phyloP scores from a whole-genome alignment of 2,797 vertebrate genomes.

The Cryptoprocta ferox region DNA sequence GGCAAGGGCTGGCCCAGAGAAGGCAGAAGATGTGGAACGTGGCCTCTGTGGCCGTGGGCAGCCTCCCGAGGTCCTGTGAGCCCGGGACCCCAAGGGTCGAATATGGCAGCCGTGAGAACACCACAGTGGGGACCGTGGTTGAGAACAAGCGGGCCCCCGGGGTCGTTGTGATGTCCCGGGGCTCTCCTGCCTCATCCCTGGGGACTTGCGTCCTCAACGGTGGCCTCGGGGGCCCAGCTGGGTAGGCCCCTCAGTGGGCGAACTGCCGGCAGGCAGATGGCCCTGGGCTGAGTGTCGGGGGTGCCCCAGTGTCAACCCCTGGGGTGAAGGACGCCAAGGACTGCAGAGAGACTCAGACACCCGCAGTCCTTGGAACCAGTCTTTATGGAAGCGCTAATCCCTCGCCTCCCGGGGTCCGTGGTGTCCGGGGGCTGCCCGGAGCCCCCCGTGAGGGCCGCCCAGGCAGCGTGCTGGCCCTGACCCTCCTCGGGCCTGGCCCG shows the following conservation, averaged over 20 bases:
- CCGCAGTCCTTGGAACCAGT: not conserved
- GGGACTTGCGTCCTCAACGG: no score
- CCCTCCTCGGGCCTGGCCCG: not conserved
- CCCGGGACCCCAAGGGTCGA: not conserved
- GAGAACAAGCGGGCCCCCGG: not conserved
- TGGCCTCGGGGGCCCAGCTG: not conserved
- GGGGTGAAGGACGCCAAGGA: not conserved
- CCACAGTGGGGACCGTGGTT: not conserved
- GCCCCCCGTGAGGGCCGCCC: rapidly evolving
- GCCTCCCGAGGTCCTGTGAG: not conserved
- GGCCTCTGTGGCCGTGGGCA: rapidly evolving
- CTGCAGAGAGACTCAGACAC: constrained; percentile 12
- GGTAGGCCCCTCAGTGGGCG: not conserved
- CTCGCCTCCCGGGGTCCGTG: not conserved
- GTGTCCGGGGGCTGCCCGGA: not conserved
- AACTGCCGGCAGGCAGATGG: not conserved
- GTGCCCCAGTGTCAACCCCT: no score
- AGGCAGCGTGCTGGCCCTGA: not conserved
- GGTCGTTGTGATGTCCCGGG: not conserved
- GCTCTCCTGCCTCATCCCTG: not conserved
- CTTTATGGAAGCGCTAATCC: constrained; percentile 30
- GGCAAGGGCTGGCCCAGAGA: no score
- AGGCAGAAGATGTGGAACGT: rapidly evolving
- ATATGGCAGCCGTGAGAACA: not conserved
- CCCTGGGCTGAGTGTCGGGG: not conserved